Conservation (phyloP, 1,140 invertebrate species). For the Epicauta chinensis region DNA sequence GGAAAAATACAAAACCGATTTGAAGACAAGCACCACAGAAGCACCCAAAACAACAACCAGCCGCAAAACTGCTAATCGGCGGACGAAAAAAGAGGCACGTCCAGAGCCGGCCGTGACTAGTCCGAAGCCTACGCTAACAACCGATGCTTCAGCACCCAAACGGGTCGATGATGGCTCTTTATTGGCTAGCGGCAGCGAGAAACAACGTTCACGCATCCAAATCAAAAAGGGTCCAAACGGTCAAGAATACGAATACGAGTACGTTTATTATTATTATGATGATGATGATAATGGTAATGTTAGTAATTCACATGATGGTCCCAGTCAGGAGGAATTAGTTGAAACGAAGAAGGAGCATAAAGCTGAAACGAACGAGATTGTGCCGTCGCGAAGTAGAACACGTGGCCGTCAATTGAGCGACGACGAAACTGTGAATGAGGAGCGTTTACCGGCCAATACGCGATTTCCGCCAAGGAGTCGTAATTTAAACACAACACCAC, state of each 20-base stretch:
- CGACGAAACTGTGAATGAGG: conserved; percentile 52
- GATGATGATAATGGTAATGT: conserved; percentile 55
- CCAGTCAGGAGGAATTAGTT: conserved; percentile 46
- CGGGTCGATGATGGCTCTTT: conserved; percentile 24
- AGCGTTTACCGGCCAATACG: conserved; percentile 68
- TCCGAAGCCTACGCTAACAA: conserved; percentile 34
- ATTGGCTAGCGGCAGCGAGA: conserved; percentile 36
- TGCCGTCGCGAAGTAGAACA: conserved; percentile 51
- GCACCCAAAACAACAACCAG: conserved; percentile 18
- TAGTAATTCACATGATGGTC: conserved; percentile 53
- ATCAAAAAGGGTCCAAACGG: conserved; percentile 86
- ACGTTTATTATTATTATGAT: conserved; percentile 86
- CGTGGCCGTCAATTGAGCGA: conserved; percentile 53
- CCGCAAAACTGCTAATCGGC: conserved; percentile 4
- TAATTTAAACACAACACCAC: conserved; percentile 47
- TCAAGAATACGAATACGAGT: conserved; percentile 86
- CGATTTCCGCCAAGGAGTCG: conserved; percentile 64
- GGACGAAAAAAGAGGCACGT: conserved; percentile 32
- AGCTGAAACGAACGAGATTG: conserved; percentile 64
- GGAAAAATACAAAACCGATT: conserved; percentile 36
- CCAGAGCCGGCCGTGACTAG: conserved; percentile 23
- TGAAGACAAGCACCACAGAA: conserved; percentile 31
- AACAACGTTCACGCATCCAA: conserved; percentile 62
- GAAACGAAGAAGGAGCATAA: conserved; percentile 47
- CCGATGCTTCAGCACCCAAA: conserved; percentile 25